Percentiles rank a stretch among this genome's conserved stretches.
Evolutionary conservation across 2,113 vertebrate species (phyloP).

Genomic region (Corynorhinus townsendii): DNA sequence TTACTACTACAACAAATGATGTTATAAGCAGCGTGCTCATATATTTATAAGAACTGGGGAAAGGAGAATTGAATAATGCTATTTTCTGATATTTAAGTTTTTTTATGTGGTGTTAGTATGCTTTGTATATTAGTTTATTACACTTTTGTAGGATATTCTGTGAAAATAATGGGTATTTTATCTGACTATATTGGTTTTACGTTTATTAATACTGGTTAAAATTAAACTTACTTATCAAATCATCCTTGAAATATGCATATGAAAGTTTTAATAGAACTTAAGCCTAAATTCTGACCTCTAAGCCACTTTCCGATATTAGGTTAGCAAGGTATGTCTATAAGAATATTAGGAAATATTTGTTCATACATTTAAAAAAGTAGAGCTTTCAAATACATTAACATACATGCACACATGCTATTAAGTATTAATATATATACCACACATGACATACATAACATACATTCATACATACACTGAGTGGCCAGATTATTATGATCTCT

Average conservation of each 20-base stretch:
- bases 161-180: not conserved
- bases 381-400: not conserved
- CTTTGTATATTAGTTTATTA: not conserved
- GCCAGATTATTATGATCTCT: too few species aligned
- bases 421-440: not conserved
- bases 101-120: not conserved
- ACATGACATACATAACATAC: not conserved
- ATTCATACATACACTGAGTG: not conserved
- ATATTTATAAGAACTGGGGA: not conserved
- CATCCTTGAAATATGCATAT: not conserved
- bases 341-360: not conserved
- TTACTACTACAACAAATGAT: not conserved
- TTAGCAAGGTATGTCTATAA: not conserved
- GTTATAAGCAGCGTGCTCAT: not conserved
- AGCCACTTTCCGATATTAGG: not conserved
- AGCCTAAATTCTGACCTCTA: not conserved
- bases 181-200: not conserved
- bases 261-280: not conserved
- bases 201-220: not conserved
- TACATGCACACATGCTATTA: not conserved
- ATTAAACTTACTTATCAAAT: not conserved
- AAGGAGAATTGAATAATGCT: not conserved
- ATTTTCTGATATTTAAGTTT: not conserved
- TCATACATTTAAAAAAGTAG: not conserved
- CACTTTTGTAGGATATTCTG: not conserved